Base-by-base conservation (phyloP, 2,888 invertebrate species). In the Drosophila prolongata region DNA sequence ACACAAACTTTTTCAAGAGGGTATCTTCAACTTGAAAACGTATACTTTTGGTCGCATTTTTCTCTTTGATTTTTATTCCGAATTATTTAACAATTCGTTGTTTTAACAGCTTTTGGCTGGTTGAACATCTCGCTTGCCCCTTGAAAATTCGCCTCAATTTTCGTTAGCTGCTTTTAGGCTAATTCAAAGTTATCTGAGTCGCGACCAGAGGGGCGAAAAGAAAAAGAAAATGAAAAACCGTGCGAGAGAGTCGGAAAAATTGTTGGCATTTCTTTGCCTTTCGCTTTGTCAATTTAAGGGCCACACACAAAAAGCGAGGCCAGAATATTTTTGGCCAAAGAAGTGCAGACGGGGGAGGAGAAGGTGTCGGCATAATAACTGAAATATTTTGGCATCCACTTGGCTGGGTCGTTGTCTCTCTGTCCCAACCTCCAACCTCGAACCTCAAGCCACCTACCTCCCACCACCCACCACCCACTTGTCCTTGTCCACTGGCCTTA, bases 361-460 rank as follows among this genome's bases (percentile, higher is more conserved):
- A 62, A 50, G 75, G 66, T 74, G 77, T 81, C 76, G 78, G 80
- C 80, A 86, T 83, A 83, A 85, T 83, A 83, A 80, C 83, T 80
- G 67, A 85, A 86, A 86, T 83, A 83, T 83, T 83, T 82, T 86
- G 83, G 83, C 83, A 86, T 85, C 82, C 70, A 75, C 73, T 67
- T 73, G 30, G 30, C 30, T 30, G 35, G 53, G 42, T 24, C 40
- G 24, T 24, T 47, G 30, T 44, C 43, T 11, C 24, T 49, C 27
- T 38, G n/a, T 11, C 38, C 61, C 44, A 35, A 10, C 19, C 34
- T 24, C 37, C 52, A 27, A 8, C 30, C 24, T 24, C 24, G 19
- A 24, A 24, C 24, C 24, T 24, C 24, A 24, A 24, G 24, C 24
- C 24, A 24, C 24, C 24, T 24, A 3, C 27, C 46, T 6, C 46